A percentile compares a stretch with the other conserved stretches of the same genome.
These are phyloP conservation scores for Esox niger DNA, from an alignment of 2,113 vertebrate species.

Conservation along the genomic window DNA sequence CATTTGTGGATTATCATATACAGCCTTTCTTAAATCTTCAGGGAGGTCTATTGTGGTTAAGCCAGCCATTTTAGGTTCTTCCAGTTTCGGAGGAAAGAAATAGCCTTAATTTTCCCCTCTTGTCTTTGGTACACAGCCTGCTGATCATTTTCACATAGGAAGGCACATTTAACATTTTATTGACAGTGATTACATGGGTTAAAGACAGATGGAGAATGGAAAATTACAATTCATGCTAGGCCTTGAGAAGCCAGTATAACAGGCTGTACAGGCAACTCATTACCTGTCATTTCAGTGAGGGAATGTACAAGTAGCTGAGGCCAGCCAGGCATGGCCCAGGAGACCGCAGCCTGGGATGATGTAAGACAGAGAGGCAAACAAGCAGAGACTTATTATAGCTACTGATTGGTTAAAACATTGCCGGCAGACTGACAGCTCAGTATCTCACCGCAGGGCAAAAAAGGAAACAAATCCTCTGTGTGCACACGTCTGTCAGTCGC, in stretches of 20 bases:
- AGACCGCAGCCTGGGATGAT: conserved; percentile 59
- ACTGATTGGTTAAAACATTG: conserved; percentile 64
- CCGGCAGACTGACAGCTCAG: conserved; percentile 54
- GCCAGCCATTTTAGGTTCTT: too few relatives aligned
- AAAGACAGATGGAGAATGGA: conserved; percentile 43
- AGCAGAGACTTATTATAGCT: conserved; percentile 62
- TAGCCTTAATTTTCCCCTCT: too few relatives aligned
- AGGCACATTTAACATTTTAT: too few relatives aligned
- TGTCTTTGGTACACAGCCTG: too few relatives aligned
- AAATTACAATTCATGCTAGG: conserved; percentile 42
- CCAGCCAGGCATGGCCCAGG: conserved; percentile 51
- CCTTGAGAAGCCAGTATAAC: conserved; percentile 59
- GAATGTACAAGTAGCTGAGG: conserved; percentile 60
- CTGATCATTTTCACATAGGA: too few relatives aligned
- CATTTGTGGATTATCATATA: too few relatives aligned
- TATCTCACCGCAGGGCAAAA: conserved; percentile 46
- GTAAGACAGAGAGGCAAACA: conserved; percentile 59
- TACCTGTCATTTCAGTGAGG: conserved; percentile 78
- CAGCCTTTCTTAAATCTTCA: too few relatives aligned
- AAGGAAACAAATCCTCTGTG: conserved; percentile 42
- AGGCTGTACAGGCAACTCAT: conserved; percentile 74
- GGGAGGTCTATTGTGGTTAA: too few relatives aligned
- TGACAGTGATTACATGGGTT: conserved; percentile 41
- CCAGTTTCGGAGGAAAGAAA: too few relatives aligned
- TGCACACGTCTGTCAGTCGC: conserved; percentile 31